A percentile compares a stretch with the other conserved stretches of the same genome.
phyloP scores from a whole-genome alignment of 2,113 vertebrate species.

The Calyptommatus sinebrachiatus region DNA sequence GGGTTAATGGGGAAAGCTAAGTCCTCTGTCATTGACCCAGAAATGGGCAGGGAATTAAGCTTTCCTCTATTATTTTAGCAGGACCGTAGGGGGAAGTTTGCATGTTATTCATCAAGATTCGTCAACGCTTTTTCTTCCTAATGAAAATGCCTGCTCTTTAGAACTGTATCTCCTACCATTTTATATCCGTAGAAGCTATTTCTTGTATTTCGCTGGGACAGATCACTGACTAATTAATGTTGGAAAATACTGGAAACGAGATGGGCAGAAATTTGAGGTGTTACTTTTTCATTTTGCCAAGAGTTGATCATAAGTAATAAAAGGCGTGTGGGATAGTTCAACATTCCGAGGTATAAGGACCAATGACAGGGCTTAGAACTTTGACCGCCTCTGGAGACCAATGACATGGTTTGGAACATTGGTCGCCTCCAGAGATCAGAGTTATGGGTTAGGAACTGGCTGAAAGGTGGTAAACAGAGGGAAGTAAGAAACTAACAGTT shows the following conservation, averaged over 20 bases:
- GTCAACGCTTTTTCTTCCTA: constrained; percentile 2
- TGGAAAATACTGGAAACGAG: constrained; percentile 22
- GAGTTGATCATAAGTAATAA: background rate
- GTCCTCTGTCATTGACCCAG: background rate
- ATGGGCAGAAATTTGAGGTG: constrained; percentile 18
- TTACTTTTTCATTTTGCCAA: background rate
- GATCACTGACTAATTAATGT: constrained; percentile 14
- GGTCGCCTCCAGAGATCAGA: too few relatives aligned
- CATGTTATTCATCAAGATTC: background rate
- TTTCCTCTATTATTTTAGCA: background rate
- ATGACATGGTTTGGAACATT: too few relatives aligned
- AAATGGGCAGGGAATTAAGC: background rate
- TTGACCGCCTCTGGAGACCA: too few relatives aligned
- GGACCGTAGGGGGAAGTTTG: background rate
- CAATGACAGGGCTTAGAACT: too few relatives aligned
- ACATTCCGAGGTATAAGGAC: too few relatives aligned
- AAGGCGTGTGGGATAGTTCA: too few relatives aligned
- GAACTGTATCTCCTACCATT: constrained; percentile 3
- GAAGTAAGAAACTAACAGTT: too few relatives aligned
- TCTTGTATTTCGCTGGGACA: background rate
- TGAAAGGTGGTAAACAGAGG: too few relatives aligned
- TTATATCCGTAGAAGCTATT: constrained; percentile 31
- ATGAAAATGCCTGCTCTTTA: constrained; percentile 3
- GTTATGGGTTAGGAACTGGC: too few relatives aligned
- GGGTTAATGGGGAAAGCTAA: background rate